A percentile compares a stretch with the other conserved stretches of the same genome.
Evolutionary conservation across 2,113 vertebrate species (phyloP).

Genomic region (Limnothrissa miodon): DNA sequence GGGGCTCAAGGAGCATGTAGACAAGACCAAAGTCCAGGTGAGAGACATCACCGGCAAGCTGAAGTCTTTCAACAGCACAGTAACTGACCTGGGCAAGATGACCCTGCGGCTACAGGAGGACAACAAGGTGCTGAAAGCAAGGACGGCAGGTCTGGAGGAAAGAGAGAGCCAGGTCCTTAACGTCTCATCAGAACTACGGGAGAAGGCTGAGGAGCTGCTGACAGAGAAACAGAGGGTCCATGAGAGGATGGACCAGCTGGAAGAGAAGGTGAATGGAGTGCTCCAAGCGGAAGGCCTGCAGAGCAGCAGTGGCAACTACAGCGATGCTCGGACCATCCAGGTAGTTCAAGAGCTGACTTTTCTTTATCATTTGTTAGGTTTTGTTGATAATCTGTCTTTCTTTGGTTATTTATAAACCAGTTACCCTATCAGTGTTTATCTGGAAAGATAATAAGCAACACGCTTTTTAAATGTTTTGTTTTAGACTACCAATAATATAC

Average conservation of each 20-base stretch:
- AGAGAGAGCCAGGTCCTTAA: constrained; percentile 71
- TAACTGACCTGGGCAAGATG: constrained; percentile 69
- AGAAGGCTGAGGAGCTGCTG: constrained; percentile 71
- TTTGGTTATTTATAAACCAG: neutral
- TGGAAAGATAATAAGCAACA: neutral
- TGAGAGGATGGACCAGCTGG: constrained; percentile 71
- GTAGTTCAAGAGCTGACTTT: constrained; percentile 43
- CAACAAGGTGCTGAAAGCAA: constrained; percentile 53
- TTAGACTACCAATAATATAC: too few species aligned
- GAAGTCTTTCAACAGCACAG: constrained; percentile 73
- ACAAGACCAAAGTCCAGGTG: constrained; percentile 84
- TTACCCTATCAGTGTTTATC: neutral
- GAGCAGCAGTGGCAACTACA: constrained; percentile 52
- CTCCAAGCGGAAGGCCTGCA: constrained; percentile 51
- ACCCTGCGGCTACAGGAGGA: constrained; percentile 60
- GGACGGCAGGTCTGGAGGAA: constrained; percentile 67
- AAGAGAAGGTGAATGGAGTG: constrained; percentile 68
- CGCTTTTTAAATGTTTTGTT: neutral
- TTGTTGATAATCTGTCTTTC: neutral
- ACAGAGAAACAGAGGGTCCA: constrained; percentile 65
- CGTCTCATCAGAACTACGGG: constrained; percentile 65
- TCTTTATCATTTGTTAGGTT: neutral
- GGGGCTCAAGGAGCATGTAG: constrained; percentile 90
- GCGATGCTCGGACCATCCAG: constrained; percentile 64
- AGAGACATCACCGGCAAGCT: constrained; percentile 78